Evolutionary conservation across 2,888 invertebrate species (phyloP).

Genomic region (Pachydiplax longipennis): DNA sequence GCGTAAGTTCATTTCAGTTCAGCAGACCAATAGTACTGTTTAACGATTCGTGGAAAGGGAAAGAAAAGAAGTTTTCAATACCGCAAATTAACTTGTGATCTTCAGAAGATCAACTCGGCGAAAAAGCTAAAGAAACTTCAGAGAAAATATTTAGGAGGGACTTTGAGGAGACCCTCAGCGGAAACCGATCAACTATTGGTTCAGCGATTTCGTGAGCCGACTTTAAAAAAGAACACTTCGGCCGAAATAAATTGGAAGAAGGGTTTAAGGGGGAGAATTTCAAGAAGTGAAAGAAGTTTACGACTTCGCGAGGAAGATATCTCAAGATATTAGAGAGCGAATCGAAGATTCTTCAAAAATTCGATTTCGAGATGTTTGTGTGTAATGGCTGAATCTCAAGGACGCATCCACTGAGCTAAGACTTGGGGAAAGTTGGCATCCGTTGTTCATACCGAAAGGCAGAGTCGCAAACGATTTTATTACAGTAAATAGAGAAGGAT

Average conservation of each 20-base stretch:
- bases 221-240: background rate
- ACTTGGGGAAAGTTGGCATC: background rate
- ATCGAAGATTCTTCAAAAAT: background rate
- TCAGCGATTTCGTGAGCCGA: background rate
- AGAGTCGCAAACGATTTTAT: too few relatives aligned
- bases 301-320: too few relatives aligned
- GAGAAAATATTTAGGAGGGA: too few relatives aligned
- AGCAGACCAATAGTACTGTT: too few relatives aligned
- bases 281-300: background rate
- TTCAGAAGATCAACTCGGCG: too few relatives aligned
- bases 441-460: too few relatives aligned
- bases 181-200: background rate
- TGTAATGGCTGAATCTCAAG: background rate
- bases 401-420: background rate
- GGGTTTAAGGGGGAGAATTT: background rate
- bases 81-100: too few relatives aligned
- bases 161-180: background rate
- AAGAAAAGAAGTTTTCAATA: too few relatives aligned
- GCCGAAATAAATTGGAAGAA: background rate
- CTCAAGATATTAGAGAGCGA: background rate
- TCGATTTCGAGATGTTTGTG: background rate
- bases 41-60: too few relatives aligned
- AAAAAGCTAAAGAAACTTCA: too few relatives aligned
- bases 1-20: too few relatives aligned
- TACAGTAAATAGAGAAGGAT: too few relatives aligned